Evolutionary conservation across 1,140 invertebrate species (phyloP).

Genomic region (Bacillus rossius): DNA sequence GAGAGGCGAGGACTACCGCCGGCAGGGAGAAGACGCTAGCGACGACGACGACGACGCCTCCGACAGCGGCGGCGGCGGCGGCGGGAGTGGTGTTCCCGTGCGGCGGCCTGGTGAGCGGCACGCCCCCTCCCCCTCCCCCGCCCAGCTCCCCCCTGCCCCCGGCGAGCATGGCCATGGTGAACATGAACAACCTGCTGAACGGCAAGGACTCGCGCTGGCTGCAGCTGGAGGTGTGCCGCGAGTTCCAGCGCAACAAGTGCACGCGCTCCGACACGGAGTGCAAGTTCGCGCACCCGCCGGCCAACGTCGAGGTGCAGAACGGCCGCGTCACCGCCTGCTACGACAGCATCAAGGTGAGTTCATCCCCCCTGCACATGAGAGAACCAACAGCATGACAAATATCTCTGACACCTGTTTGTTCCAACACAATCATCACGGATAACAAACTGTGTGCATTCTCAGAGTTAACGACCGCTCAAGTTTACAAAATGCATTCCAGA

Average conservation of each 20-base stretch:
- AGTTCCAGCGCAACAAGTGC: slow-evolving; percentile 99
- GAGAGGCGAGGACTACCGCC: slow-evolving; percentile 17
- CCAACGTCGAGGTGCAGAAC: slow-evolving; percentile 99
- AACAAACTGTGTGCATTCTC: too few species aligned
- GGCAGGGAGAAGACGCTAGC: slow-evolving; percentile 13
- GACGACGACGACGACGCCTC: background rate
- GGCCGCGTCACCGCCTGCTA: slow-evolving; percentile 99
- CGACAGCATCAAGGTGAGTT: slow-evolving; percentile 99
- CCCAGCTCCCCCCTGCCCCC: slow-evolving; percentile 9
- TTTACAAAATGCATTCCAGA: too few species aligned
- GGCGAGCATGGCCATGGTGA: slow-evolving; percentile 79
- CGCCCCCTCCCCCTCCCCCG: slow-evolving; percentile 13
- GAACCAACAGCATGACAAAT: too few species aligned
- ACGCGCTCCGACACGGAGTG: slow-evolving; percentile 97
- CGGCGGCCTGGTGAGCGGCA: slow-evolving; percentile 11
- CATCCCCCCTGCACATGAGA: too few species aligned
- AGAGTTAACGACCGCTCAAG: too few species aligned
- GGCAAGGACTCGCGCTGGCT: slow-evolving; percentile 99
- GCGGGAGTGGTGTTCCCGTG: slow-evolving; percentile 10
- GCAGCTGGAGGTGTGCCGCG: slow-evolving; percentile 98
- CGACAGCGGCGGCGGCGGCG: too few species aligned
- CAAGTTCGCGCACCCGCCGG: slow-evolving; percentile 99
- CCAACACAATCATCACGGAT: too few species aligned
- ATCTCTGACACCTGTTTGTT: too few species aligned
- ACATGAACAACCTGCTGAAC: slow-evolving; percentile 94